Evolutionary conservation across 1,140 invertebrate species (phyloP), one percentile per base, ranked within the genome.

Genomic region (Aphidius gifuensis): DNA sequence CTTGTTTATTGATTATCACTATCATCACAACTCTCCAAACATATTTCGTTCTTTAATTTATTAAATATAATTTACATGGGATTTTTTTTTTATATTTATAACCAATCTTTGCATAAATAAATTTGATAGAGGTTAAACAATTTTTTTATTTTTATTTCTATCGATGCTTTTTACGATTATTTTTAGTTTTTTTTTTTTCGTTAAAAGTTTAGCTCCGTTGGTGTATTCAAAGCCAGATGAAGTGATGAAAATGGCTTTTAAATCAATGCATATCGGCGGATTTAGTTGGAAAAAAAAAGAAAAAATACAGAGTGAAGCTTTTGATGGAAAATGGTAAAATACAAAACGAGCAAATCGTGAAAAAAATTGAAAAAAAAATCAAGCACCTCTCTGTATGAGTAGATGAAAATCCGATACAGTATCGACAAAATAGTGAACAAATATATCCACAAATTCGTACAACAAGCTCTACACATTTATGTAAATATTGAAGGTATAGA

Each of bases 1-100:
- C 71, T 73, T 78, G 78, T 79, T 80, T 76, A 80, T 81, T 81
- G 79, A 79, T 79, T 80, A 81, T 80, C 78, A 69, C 71, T 72
- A 65, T 40, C 23, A 32, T 32, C 23, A 32, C 1, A 1, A 32
- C 0, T 2, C 23, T 1, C 0, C 23, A 32, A 32, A 32, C 23
- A 32, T 32, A 32, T 16, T 0, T 32, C 23, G 23, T 1, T 3
- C 4, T 3, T 32, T 4, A 32, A 32, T 32, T 32, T 32, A 32
- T 32, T 32, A 16, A 16, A 16, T 1, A 32, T 1, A 32, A 3
- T 32, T 32, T 32, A 32, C 8, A 49, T 21, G 47, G 16, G 11
- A 21, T n/a, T 49, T 49, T 49, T 6, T 49, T 21, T 49, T n/a
- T 16, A 16, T 16, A 16, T 16, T 16, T 16, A 16, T 16, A 16